Evolutionary conservation across 2,888 invertebrate species (phyloP).

Genomic region (Parnassius mnemosyne): DNA sequence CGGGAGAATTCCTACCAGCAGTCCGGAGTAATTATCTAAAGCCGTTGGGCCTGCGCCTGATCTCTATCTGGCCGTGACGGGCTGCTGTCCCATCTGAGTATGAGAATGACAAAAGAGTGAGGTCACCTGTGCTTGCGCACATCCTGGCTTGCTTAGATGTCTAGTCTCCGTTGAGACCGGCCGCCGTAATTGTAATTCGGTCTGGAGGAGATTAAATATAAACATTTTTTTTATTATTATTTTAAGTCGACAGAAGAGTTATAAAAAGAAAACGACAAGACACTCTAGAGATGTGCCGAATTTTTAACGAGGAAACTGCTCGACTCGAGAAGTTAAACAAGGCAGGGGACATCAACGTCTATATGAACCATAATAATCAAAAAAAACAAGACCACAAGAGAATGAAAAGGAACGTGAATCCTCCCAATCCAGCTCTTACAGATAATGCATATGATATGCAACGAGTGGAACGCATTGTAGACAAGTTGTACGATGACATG

Average conservation of each 20-base stretch:
- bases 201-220: too few relatives aligned
- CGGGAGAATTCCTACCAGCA: too few relatives aligned
- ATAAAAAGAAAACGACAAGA: constrained; percentile 63
- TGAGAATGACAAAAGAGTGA: too few relatives aligned
- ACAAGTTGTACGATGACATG: constrained; percentile 62
- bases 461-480: constrained; percentile 58
- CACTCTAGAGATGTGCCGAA: constrained; percentile 62
- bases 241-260: constrained; percentile 54
- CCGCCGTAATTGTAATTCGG: too few relatives aligned
- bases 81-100: too few relatives aligned
- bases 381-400: constrained; percentile 25
- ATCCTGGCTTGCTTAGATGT: too few relatives aligned
- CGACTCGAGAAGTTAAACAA: constrained; percentile 28
- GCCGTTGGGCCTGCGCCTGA: too few relatives aligned
- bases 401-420: constrained; percentile 37
- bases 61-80: too few relatives aligned
- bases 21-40: too few relatives aligned
- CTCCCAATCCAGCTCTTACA: constrained; percentile 36
- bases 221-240: neutral
- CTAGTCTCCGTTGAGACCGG: too few relatives aligned
- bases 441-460: constrained; percentile 40
- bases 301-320: constrained; percentile 56
- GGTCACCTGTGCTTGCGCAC: too few relatives aligned
- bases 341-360: constrained; percentile 21
- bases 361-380: constrained; percentile 8